Evolutionary conservation across 2,797 vertebrate species (phyloP), one percentile per base, ranked within the genome.

Genomic region (Selene dorsalis): DNA sequence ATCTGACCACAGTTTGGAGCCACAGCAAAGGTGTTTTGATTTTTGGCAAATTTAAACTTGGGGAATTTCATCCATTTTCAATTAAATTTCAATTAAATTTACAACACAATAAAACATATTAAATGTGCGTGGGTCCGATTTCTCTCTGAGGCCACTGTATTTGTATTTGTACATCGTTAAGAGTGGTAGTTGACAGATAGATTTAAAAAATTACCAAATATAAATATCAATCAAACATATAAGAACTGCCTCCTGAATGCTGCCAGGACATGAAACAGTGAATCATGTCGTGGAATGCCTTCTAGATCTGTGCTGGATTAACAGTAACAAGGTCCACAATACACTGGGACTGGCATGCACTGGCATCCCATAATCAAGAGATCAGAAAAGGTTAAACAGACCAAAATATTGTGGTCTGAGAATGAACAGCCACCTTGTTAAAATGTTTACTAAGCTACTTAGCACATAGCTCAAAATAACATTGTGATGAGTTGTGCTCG

Each of bases 341-440:
- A 17, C 5, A 11, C 48, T 53, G 63, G 58, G 60, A 28, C 52
- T 39, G 64, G 69, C 16, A 4, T 16, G 16, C 28, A 8, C 47
- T 6, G 53, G 52, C 50, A 43, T 68, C 58, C 58, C 48, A 39
- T 22, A 22, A 59, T 75, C 32, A 64, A 52, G 20, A 65, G 70
- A 60, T 61, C 70, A 60, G 59, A 60, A 61, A 50, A 53, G 28
- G 45, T 65, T 45, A 14, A 43, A 55, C 69, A 41, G 63, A 24
- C 63, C 30, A 13, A 66, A 56, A 67, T 28, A 43, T 24, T 14
- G 17, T 66, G 57, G 55, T 14, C 56, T 9, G 18, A 18, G 39
- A 64, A 69, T 53, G 63, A 64, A 79, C 75, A 56, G 35, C 50
- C 57, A 39, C 32, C 22, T 74, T 75, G 52, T 70, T 59, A 17